phyloP scores from a whole-genome alignment of 2,113 vertebrate species.

The Microtus pennsylvanicus region DNA sequence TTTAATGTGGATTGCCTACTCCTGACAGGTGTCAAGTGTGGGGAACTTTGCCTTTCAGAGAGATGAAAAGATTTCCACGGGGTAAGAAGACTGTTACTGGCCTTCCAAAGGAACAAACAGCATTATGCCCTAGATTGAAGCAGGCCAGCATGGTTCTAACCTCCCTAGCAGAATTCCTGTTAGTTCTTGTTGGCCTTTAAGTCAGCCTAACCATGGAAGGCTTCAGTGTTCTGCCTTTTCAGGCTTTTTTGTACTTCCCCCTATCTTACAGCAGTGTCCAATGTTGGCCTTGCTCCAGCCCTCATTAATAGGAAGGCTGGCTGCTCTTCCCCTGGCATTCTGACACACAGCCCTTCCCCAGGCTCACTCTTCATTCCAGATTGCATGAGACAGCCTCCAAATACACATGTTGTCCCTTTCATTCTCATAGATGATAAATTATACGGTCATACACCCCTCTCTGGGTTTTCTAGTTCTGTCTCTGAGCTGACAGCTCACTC shows the following conservation, averaged over 20 bases:
- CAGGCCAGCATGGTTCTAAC: neutral
- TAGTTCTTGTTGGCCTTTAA: neutral
- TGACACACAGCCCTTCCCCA: constrained; percentile 29
- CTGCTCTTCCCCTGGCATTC: constrained; percentile 21
- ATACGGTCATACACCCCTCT: constrained; percentile 40
- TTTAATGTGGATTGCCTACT: neutral
- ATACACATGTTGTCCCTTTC: constrained; percentile 55
- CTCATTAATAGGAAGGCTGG: neutral
- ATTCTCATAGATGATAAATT: constrained; percentile 58
- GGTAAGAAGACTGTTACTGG: neutral
- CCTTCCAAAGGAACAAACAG: constrained; percentile 4
- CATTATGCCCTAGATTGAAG: neutral
- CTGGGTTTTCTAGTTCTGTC: constrained; percentile 47
- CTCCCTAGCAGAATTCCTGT: neutral
- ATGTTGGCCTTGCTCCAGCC: neutral
- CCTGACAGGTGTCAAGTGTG: constrained; percentile 29
- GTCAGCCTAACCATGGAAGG: neutral
- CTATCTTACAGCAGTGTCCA: neutral
- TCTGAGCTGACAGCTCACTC: constrained; percentile 69
- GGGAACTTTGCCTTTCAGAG: neutral
- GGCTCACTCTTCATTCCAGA: constrained; percentile 14
- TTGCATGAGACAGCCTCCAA: constrained; percentile 47
- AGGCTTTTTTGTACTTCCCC: neutral
- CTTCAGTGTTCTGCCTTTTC: neutral
- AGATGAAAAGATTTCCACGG: neutral